A percentile compares a stretch with the other conserved stretches of the same genome.
Evolutionary conservation across 2,797 vertebrate species (phyloP).

Genomic region (Mormyrops boulengeri): DNA sequence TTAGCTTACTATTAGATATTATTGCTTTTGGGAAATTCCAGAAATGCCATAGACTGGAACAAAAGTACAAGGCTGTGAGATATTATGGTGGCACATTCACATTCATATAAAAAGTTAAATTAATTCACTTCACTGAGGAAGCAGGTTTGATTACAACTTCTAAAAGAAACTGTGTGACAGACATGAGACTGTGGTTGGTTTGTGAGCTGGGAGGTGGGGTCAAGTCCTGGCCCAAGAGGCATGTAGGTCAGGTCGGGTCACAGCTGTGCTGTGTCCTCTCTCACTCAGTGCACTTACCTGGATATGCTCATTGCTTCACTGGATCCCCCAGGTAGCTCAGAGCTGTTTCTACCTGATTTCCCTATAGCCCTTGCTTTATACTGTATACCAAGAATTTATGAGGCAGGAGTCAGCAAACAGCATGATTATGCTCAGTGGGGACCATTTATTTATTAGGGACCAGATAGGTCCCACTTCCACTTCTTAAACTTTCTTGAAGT

Average conservation of each 20-base stretch:
- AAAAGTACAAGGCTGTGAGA: background rate
- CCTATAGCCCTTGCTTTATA: background rate
- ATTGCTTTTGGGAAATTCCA: background rate
- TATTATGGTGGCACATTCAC: background rate
- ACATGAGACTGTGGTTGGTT: background rate
- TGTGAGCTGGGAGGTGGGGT: background rate
- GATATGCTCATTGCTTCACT: constrained; percentile 59
- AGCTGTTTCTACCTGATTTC: background rate
- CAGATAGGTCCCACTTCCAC: background rate
- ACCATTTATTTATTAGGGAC: background rate
- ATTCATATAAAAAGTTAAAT: background rate
- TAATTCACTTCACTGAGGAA: background rate
- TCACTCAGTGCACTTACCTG: constrained; percentile 44
- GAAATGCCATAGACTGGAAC: background rate
- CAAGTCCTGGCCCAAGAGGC: background rate
- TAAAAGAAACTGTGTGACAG: background rate
- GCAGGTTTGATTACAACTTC: background rate
- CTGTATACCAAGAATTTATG: background rate
- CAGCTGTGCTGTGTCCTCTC: background rate
- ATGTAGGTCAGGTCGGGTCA: constrained; percentile 1
- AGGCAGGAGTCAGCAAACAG: background rate
- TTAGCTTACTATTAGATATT: background rate
- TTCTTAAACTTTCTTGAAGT: background rate
- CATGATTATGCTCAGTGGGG: background rate
- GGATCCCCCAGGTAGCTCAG: constrained; percentile 48